Evolutionary conservation across 1,140 invertebrate species (phyloP), one percentile per base, ranked within the genome.

Genomic region (Meloidogyne floridensis): DNA sequence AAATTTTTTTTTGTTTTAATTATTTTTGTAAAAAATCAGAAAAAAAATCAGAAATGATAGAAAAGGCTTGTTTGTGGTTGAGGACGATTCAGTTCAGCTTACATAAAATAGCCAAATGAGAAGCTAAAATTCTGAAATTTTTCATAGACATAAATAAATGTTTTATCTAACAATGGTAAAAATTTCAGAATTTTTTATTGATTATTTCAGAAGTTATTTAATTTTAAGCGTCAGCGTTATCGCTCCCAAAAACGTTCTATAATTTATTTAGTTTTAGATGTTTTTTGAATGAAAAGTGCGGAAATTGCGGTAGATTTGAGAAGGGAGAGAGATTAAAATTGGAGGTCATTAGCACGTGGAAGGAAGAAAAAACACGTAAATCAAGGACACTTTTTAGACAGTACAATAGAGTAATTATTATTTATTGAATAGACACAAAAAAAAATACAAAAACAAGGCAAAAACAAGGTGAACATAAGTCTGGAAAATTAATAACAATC

Each of bases 291-390:
- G 42, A 73, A 32, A 32, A 73, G 51, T 32, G 51, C 42, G 51
- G 51, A 73, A 47, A 47, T 73, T 18, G 51, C 42, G 13, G 72
- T 73, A n/a, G 5, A 42, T 42, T 73, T 73, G 15, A 18, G 72
- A 73, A 73, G n/a, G 13, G 11, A 73, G 18, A 15, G 20, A 73
- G 51, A 53, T 53, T 73, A 15, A 1, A 7, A 73, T n/a, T 42
- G 51, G 72, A 73, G 42, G 72, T 73, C 42, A 53, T 73, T 43
- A 47, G 72, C 72, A 43, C 42, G 13, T 73, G 42, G 72, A 53
- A 32, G 4, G 47, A 72, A 73, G 18, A 43, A 13, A 73, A 73
- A 73, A 73, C 2, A 73, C 4, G 15, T 18, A 13, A 18, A 5
- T 73, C 51, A 47, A 73, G 51, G 42, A 73, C 42, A 32, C 18